Conservation (phyloP, 1,140 invertebrate genomes). For the Scylla paramamosain region DNA sequence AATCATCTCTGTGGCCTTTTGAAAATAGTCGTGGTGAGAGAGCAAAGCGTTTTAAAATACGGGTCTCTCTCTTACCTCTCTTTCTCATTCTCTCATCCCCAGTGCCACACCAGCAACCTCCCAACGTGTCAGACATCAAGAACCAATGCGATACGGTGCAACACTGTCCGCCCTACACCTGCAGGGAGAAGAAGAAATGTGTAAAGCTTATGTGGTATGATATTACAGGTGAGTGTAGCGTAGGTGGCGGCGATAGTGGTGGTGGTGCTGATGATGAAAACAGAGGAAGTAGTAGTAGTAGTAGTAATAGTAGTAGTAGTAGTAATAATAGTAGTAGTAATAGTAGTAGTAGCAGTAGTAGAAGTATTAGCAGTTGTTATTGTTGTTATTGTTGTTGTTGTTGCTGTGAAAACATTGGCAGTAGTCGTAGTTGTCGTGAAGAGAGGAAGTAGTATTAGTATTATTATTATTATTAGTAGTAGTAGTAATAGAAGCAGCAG, state of each 20-base stretch:
- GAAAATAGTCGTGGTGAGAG: too few species aligned
- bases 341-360: not conserved
- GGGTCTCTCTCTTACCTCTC: too few species aligned
- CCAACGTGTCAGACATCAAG: constrained; percentile 29
- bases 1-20: too few species aligned
- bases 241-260: not conserved
- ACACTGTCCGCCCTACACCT: constrained; percentile 17
- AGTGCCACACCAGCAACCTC: not conserved
- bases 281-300: not conserved
- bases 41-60: too few species aligned
- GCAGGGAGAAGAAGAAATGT: constrained; percentile 11
- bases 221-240: constrained; percentile 30
- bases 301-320: constrained; percentile 14
- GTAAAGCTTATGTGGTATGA: constrained; percentile 41
- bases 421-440: not conserved
- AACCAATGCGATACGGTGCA: not conserved
- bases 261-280: not conserved
- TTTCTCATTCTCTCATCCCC: not conserved
- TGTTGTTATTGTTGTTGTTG: not conserved
- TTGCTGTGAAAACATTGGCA: not conserved
- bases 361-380: not conserved
- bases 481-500: not conserved
- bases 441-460: too few species aligned
- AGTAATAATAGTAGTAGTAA: not conserved
- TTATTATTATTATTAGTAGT: not conserved